Conservation (phyloP, 2,797 vertebrate genomes). For the Ctenochaetus hawaiiensis region DNA sequence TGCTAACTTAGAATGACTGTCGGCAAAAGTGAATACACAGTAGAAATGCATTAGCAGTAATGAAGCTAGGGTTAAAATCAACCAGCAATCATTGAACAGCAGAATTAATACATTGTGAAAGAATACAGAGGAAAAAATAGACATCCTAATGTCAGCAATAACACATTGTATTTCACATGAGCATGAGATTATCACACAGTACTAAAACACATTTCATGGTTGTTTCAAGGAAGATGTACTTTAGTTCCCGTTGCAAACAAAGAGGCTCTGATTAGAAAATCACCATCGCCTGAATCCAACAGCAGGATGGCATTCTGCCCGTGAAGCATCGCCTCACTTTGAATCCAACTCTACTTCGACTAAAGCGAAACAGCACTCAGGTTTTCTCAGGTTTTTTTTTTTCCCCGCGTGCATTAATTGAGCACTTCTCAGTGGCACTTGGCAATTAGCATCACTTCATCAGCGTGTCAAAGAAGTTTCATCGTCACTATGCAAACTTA, state of each 20-base stretch:
- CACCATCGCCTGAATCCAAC: conserved; percentile 29
- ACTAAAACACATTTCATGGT: conserved; percentile 67
- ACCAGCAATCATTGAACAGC: conserved; percentile 59
- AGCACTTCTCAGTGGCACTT: conserved; percentile 72
- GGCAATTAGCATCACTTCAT: conserved; percentile 79
- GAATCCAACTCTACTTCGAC: conserved; percentile 24
- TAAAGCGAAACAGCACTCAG: conserved; percentile 33
- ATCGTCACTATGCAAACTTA: conserved; percentile 62
- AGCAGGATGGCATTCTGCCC: conserved; percentile 25
- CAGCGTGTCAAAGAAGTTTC: conserved; percentile 70
- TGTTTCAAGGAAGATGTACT: conserved; percentile 81
- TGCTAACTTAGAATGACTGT: conserved; percentile 49
- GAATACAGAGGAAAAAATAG: conserved; percentile 38
- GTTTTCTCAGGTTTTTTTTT: conserved; percentile 24
- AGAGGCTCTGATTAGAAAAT: conserved; percentile 46
- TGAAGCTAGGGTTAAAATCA: conserved; percentile 53
- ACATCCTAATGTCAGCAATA: conserved; percentile 53
- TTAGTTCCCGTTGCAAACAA: conserved; percentile 55
- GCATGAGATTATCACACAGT: conserved; percentile 54
- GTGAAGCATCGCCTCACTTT: conserved; percentile 29
- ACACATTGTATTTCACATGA: conserved; percentile 64
- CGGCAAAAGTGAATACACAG: conserved; percentile 57
- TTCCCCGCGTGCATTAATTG: conserved; percentile 52
- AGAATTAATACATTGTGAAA: conserved; percentile 48
- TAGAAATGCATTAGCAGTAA: conserved; percentile 65